These are phyloP conservation scores for Sphaeridia pumilis DNA, from an alignment of 2,888 invertebrate genomes.

Conservation along the genomic window DNA sequence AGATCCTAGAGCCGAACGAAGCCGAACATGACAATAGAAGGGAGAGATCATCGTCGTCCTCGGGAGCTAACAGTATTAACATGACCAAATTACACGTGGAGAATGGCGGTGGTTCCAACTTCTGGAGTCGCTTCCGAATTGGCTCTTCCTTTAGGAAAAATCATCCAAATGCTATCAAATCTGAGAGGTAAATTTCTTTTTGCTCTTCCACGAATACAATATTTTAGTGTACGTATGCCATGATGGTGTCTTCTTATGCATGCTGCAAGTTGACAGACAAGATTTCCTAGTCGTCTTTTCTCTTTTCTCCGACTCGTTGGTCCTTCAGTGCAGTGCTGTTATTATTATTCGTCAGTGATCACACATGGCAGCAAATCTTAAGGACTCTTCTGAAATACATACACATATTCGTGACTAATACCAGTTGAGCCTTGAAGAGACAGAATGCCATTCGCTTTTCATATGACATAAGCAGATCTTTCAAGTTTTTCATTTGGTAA, in stretches of 20 bases:
- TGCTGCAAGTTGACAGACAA: background rate
- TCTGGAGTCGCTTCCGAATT: conserved; percentile 15
- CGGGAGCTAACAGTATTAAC: conserved; percentile 16
- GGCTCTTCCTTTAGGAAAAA: conserved; percentile 2
- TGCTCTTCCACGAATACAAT: too few relatives aligned
- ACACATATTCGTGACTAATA: too few relatives aligned
- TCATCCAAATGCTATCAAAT: conserved; percentile 5
- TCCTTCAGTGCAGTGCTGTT: too few relatives aligned
- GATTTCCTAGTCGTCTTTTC: background rate
- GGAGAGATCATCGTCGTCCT: conserved; percentile 15
- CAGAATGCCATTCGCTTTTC: too few relatives aligned
- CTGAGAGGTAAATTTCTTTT: conserved; percentile 15
- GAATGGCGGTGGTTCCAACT: conserved; percentile 6
- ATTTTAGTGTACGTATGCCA: too few relatives aligned
- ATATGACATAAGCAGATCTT: too few relatives aligned
- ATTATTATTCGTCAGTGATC: too few relatives aligned
- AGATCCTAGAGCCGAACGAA: conserved; percentile 7
- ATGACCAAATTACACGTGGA: conserved; percentile 4
- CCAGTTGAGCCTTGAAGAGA: too few relatives aligned
- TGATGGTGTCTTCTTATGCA: background rate
- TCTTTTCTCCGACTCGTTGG: too few relatives aligned
- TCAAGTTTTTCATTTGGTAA: too few relatives aligned
- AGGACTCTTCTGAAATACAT: too few relatives aligned
- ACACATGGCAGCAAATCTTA: too few relatives aligned
- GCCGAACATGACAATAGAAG: conserved; percentile 11